These are phyloP conservation scores for Ptiloglossa arizonensis DNA, from an alignment of 1,140 invertebrate species.

Conservation along the genomic window DNA sequence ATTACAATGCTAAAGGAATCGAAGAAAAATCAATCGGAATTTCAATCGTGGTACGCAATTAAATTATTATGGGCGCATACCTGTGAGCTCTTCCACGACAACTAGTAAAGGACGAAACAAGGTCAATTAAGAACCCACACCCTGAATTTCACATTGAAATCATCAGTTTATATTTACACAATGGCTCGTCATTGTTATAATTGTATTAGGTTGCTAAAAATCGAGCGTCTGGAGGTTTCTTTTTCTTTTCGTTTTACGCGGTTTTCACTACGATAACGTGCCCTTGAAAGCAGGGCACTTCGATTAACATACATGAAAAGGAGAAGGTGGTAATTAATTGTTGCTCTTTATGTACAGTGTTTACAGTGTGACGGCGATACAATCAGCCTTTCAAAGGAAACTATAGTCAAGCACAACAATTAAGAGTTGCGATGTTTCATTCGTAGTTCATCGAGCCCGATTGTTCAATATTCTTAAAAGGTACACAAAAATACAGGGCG, in stretches of 20 bases:
- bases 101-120: slow-evolving; percentile 79
- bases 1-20: background rate
- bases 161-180: slow-evolving; percentile 80
- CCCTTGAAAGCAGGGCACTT: slow-evolving; percentile 45
- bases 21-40: background rate
- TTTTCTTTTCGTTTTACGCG: background rate
- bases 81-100: slow-evolving; percentile 84
- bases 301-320: slow-evolving; percentile 61
- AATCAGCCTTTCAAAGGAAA: slow-evolving; percentile 42
- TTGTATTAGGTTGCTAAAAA: slow-evolving; percentile 46
- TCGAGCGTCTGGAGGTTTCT: slow-evolving; percentile 20
- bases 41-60: slow-evolving; percentile 14
- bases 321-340: slow-evolving; percentile 39
- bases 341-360: slow-evolving; percentile 62
- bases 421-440: slow-evolving; percentile 3
- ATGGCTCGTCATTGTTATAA: slow-evolving; percentile 61
- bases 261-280: slow-evolving; percentile 41
- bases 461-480: background rate
- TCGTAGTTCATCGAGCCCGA: slow-evolving; percentile 28
- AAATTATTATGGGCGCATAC: slow-evolving; percentile 74
- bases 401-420: slow-evolving; percentile 26
- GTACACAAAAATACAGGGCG: background rate
- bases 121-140: slow-evolving; percentile 74
- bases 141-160: slow-evolving; percentile 78
- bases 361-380: slow-evolving; percentile 57